phyloP scores from a whole-genome alignment of 1,140 invertebrate species.

The Trachymyrmex septentrionalis region DNA sequence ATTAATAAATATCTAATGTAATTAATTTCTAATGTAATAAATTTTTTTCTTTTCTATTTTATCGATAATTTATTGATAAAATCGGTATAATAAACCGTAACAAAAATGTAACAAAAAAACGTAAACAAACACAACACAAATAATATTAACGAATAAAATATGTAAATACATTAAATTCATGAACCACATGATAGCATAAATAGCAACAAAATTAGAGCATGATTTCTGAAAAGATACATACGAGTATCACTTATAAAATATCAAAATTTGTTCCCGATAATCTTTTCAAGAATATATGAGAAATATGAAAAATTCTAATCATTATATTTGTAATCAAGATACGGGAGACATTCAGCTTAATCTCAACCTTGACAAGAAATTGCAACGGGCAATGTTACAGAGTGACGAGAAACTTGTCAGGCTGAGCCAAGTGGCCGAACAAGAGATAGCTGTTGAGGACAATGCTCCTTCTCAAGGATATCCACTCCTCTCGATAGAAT shows the following conservation, averaged over 20 bases:
- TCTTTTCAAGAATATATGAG: background rate
- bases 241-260: background rate
- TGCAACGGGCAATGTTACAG: slow-evolving; percentile 74
- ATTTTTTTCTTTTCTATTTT: too few species aligned
- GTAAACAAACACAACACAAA: too few species aligned
- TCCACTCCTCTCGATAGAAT: slow-evolving; percentile 61
- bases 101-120: too few species aligned
- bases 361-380: slow-evolving; percentile 44
- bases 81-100: too few species aligned
- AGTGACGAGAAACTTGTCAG: slow-evolving; percentile 55
- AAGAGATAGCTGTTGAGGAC: slow-evolving; percentile 75
- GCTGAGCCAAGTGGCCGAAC: slow-evolving; percentile 47
- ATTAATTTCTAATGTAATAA: too few species aligned
- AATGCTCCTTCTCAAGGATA: slow-evolving; percentile 82
- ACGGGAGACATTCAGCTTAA: background rate
- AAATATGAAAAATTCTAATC: background rate
- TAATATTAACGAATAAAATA: too few species aligned
- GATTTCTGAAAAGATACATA: background rate
- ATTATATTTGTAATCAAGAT: slow-evolving; percentile 22
- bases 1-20: too few species aligned
- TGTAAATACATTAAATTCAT: too few species aligned
- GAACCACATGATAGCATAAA: background rate
- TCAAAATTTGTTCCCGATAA: background rate
- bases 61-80: too few species aligned
- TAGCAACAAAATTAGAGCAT: background rate